Conservation (phyloP, 1,140 invertebrate genomes). For the Triops longicaudatus region DNA sequence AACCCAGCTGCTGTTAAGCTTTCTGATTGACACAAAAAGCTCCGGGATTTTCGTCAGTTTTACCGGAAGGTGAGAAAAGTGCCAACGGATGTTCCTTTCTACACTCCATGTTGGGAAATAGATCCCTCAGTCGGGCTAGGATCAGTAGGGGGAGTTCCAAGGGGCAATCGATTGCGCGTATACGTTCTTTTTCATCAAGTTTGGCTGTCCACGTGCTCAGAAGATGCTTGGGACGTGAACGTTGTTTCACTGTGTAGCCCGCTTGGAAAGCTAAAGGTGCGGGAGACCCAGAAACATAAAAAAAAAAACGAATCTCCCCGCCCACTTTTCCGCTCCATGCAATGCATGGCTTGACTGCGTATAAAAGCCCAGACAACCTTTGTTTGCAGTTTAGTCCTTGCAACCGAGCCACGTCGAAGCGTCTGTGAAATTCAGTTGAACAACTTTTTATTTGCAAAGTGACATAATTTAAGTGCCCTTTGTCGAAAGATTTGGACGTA, state of each 20-base stretch:
- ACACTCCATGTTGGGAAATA: too few species aligned
- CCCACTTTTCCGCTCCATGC: neutral
- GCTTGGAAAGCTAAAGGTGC: neutral
- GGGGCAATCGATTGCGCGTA: neutral
- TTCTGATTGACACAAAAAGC: too few species aligned
- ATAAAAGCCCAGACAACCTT: neutral
- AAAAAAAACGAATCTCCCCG: neutral
- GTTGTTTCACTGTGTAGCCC: neutral
- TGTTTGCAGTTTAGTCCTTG: constrained; percentile 7
- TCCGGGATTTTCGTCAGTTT: too few species aligned
- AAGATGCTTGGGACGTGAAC: constrained; percentile 1
- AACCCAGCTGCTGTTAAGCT: too few species aligned
- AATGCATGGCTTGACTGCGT: neutral
- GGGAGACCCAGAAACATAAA: constrained; percentile 11
- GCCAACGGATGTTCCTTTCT: too few species aligned
- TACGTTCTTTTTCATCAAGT: constrained; percentile 3
- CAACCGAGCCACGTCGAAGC: neutral
- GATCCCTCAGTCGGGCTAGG: neutral
- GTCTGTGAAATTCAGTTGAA: neutral
- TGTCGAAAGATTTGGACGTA: neutral
- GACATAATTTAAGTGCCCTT: neutral
- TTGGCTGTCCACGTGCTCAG: neutral
- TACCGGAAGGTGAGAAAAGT: neutral
- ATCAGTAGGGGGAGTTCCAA: neutral
- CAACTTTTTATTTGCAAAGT: neutral